These are phyloP conservation scores for Prionace glauca DNA, from an alignment of 2,797 vertebrate species.

Conservation along the genomic window DNA sequence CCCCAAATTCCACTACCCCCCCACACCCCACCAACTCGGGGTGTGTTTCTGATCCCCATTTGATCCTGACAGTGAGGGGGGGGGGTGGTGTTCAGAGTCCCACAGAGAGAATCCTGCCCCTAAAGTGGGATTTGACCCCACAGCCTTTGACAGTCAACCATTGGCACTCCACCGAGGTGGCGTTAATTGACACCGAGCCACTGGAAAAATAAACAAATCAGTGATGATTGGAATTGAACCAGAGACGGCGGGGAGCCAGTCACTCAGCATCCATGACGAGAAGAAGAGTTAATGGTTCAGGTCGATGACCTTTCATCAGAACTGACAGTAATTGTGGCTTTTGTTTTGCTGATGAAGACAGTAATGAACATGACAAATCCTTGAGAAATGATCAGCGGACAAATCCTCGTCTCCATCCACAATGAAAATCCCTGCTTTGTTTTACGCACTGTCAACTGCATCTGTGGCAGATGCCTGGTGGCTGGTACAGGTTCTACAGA, in stretches of 20 bases:
- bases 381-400: not conserved
- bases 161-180: not conserved
- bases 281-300: not conserved
- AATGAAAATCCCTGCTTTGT: not conserved
- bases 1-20: too few relatives aligned
- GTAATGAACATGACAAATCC: not conserved
- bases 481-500: not conserved
- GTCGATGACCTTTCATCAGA: not conserved
- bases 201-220: not conserved
- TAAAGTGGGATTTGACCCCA: not conserved
- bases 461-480: not conserved
- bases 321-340: not conserved
- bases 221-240: not conserved
- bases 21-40: too few relatives aligned
- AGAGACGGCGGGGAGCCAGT: not conserved
- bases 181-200: too few relatives aligned
- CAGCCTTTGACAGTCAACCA: not conserved
- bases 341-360: not conserved
- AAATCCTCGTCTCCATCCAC: not conserved
- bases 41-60: too few relatives aligned
- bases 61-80: too few relatives aligned
- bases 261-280: not conserved
- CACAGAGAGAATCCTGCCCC: too few relatives aligned
- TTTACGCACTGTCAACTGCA: not conserved
- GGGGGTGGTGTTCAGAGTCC: too few relatives aligned